phyloP scores from a whole-genome alignment of 2,888 invertebrate genomes.

The Philonicus albiceps region DNA sequence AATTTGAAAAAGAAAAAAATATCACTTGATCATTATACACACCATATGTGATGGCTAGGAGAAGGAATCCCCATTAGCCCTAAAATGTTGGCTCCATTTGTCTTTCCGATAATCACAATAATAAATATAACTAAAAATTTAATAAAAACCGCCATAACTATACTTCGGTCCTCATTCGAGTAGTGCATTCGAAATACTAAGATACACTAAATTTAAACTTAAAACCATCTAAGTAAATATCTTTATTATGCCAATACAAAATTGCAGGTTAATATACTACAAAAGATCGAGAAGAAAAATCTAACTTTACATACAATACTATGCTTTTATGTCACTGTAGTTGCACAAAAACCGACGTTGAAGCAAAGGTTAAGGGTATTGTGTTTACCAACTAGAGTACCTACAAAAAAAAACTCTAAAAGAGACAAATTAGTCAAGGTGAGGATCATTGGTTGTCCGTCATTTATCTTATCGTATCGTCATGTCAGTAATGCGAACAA shows the following conservation, averaged over 20 bases:
- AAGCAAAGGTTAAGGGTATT: background rate
- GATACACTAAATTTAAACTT: background rate
- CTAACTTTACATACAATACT: background rate
- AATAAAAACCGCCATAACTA: background rate
- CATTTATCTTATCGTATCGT: background rate
- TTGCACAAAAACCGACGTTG: background rate
- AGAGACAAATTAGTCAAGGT: background rate
- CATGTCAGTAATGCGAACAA: background rate
- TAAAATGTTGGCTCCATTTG: constrained; percentile 37
- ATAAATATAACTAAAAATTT: background rate
- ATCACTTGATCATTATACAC: background rate
- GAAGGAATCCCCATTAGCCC: constrained; percentile 12
- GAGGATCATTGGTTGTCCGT: background rate
- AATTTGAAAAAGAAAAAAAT: too few species aligned
- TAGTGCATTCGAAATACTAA: background rate
- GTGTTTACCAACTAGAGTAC: background rate
- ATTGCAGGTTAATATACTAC: background rate
- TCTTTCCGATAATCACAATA: background rate
- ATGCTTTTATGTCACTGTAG: background rate
- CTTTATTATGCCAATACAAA: background rate
- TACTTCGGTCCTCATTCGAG: background rate
- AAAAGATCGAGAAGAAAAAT: background rate
- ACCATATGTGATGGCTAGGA: constrained; percentile 43
- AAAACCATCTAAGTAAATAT: background rate
- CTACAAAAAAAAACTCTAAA: background rate